Evolutionary conservation across 2,113 vertebrate species (phyloP), one percentile per base, ranked within the genome.

Genomic region (Chloebia gouldiae): DNA sequence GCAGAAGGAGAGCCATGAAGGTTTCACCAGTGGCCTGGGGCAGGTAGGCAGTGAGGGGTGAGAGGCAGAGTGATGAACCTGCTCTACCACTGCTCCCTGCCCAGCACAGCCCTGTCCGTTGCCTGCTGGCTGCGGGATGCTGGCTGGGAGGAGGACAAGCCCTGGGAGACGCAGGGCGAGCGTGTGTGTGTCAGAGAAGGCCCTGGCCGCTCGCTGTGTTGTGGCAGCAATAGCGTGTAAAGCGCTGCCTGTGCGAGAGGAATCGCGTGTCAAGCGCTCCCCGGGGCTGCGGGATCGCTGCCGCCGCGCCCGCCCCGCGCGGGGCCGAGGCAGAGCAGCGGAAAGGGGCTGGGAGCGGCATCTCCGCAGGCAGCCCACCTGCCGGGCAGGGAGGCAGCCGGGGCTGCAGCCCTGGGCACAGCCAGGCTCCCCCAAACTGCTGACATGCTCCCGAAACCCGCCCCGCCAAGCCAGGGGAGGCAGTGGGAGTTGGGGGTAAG

Each of bases 221-320:
- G 92, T 51, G 93, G 57, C 95, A 95, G 76, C 94, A 68, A 31
- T 97, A 15, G 94, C 95, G 61, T 97, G 98, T 96, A 80, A 96
- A 97, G 97, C 33, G 12, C 88, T 75, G 88, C 5, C 79, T 60
- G 53, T 39, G 96, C 1, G 42, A 71, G 94, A 87, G 85, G 89
- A 96, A 96, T 97, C 35, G 97, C 96, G 94, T 97, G 97, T 97
- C 90, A 42, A 86, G 91, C 6, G 92, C 72, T 97, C 97, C 97
- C 97, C 19, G 3, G 97, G 95, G 98, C 63, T 6, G 11, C 2
- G 1, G 93, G 66, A 95, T 95, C 92, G 75, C 90, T 13, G 44
- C 92, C 15, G 49, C 50, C 25, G 49, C 66, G 64, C 59, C 2
- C 25, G 49, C 71, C 72, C 64, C 2, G 0, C 1, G 1, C 6